Evolutionary conservation across 2,888 invertebrate genomes (phyloP).

Genomic region (Mythimna albipuncta): DNA sequence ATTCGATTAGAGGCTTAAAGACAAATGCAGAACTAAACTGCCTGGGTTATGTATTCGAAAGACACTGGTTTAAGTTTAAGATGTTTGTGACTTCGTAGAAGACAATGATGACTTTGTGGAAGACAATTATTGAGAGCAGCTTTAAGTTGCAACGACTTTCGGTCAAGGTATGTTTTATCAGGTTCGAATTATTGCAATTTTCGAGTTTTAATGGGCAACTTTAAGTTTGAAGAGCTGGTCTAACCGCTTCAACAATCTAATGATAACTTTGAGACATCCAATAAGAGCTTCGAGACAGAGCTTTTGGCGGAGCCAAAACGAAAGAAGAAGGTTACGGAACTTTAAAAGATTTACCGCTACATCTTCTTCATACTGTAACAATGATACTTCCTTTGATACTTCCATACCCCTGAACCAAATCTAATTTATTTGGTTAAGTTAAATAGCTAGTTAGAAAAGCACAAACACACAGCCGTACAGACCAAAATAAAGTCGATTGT

Average conservation of each 20-base stretch:
- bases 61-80: background rate
- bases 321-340: background rate
- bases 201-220: too few species aligned
- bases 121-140: background rate
- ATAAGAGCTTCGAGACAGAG: background rate
- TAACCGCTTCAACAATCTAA: too few species aligned
- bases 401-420: background rate
- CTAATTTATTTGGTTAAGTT: background rate
- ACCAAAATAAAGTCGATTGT: background rate
- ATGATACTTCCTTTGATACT: background rate
- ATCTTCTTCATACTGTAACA: background rate
- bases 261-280: background rate
- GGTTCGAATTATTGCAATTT: too few species aligned
- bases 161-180: background rate
- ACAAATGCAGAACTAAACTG: background rate
- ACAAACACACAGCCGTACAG: background rate
- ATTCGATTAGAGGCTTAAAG: background rate
- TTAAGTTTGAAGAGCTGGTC: too few species aligned
- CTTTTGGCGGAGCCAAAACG: background rate
- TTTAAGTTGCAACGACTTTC: background rate
- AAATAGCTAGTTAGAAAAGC: background rate
- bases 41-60: background rate
- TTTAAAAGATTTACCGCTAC: background rate
- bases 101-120: background rate
- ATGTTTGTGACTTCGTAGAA: too few species aligned